phyloP scores from a whole-genome alignment of 2,888 invertebrate genomes.

The Noctuana brunneofusca region DNA sequence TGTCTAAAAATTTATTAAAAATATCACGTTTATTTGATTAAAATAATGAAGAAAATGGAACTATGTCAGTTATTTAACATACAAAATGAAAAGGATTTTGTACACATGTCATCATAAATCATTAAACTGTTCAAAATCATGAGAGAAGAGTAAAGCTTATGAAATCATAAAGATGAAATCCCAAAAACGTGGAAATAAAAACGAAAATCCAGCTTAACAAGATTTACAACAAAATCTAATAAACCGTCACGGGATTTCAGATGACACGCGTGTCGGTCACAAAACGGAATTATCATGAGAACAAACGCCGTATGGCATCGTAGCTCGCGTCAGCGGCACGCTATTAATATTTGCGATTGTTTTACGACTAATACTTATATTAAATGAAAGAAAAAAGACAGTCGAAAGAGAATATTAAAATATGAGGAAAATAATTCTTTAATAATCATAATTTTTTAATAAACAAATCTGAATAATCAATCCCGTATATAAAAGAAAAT shows the following conservation, averaged over 20 bases:
- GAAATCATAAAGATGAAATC: neutral
- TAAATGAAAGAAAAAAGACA: no score
- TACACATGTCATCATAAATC: neutral
- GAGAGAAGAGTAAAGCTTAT: constrained; percentile 3
- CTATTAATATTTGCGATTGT: neutral
- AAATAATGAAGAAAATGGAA: neutral
- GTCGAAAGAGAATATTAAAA: no score
- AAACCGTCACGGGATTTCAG: constrained; percentile 29
- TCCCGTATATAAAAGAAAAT: no score
- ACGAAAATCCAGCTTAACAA: constrained; percentile 28
- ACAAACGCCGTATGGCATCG: constrained; percentile 25
- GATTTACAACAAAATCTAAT: constrained; percentile 29
- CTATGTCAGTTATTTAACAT: neutral
- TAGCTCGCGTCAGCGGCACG: neutral
- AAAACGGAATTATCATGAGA: constrained; percentile 46
- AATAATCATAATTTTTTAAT: no score
- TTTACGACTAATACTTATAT: no score
- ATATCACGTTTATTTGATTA: no score
- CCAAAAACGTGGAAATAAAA: constrained; percentile 15
- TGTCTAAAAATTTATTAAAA: no score
- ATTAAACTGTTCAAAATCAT: neutral
- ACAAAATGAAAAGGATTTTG: neutral
- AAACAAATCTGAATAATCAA: no score
- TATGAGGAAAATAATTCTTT: no score
- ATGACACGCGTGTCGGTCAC: constrained; percentile 34